These are phyloP conservation scores for Apeira syringaria DNA, from an alignment of 2,888 invertebrate species.

Conservation along the genomic window DNA sequence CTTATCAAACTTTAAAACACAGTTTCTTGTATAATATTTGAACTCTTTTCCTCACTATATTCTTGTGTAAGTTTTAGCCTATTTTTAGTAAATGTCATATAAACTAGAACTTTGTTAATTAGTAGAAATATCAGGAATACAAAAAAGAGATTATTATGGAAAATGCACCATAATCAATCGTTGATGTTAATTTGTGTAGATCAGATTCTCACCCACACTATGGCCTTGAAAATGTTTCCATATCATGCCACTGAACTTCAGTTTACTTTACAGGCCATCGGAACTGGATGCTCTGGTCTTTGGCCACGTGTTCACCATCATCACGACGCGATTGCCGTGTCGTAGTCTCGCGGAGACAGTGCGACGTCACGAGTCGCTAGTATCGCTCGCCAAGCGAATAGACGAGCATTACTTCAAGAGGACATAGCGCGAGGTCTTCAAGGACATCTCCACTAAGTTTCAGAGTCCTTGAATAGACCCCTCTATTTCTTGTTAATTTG, in stretches of 20 bases:
- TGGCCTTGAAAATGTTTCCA: no score
- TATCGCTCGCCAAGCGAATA: conserved; percentile 92
- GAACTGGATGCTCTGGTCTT: conserved; percentile 98
- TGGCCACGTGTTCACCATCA: conserved; percentile 97
- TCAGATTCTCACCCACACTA: no score
- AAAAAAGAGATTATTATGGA: no score
- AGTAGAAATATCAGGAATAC: no score
- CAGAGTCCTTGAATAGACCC: conserved; percentile 61
- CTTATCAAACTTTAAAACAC: no score
- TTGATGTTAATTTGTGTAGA: no score
- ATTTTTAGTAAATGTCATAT: no score
- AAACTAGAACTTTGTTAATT: no score
- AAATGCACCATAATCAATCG: no score
- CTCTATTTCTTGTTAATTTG: conserved; percentile 3
- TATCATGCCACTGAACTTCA: neutral
- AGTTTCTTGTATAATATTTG: no score
- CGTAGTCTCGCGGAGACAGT: conserved; percentile 92
- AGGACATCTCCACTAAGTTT: conserved; percentile 74
- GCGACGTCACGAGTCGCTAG: conserved; percentile 88
- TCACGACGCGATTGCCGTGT: conserved; percentile 95
- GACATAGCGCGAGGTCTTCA: conserved; percentile 72
- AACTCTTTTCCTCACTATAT: no score
- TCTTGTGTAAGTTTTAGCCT: no score
- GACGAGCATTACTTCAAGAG: conserved; percentile 91
- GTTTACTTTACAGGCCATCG: conserved; percentile 87